Evolutionary conservation across 2,113 vertebrate genomes (phyloP).

Genomic region (Entelurus aequoreus): DNA sequence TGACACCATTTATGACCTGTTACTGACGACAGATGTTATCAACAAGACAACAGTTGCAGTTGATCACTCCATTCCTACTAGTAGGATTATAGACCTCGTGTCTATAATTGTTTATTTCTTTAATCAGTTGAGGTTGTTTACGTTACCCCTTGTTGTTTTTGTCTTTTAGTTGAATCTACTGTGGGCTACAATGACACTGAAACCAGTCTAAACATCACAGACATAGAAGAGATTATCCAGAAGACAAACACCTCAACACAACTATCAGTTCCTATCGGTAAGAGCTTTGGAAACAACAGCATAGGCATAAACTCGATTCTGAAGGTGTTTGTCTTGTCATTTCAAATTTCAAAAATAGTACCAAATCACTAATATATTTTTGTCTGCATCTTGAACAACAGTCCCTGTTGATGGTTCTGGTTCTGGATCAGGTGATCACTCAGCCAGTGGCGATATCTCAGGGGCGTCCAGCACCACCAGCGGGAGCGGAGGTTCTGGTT

Average conservation of each 20-base stretch:
- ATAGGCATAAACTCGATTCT: not conserved
- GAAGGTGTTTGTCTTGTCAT: not conserved
- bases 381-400: constrained; percentile 54
- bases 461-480: constrained; percentile 41
- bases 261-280: constrained; percentile 30
- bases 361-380: constrained; percentile 5
- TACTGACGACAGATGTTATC: constrained; percentile 14
- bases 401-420: constrained; percentile 47
- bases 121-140: not conserved
- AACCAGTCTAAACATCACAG: constrained; percentile 15
- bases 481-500: constrained; percentile 47
- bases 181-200: constrained; percentile 40
- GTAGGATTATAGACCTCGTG: constrained; percentile 21
- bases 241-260: constrained; percentile 19
- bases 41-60: constrained; percentile 18
- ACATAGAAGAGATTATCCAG: constrained; percentile 32
- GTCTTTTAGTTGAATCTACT: constrained; percentile 26
- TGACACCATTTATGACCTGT: constrained; percentile 18
- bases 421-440: constrained; percentile 50
- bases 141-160: constrained; percentile 1
- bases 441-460: constrained; percentile 58
- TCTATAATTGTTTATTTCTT: no score
- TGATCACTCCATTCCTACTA: constrained; percentile 22
- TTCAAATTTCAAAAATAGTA: not conserved
- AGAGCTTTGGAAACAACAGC: constrained; percentile 4